Percentiles rank a stretch among this genome's conserved stretches.
These are phyloP conservation scores for Nasonia oneida DNA, from an alignment of 2,888 invertebrate genomes.

Conservation along the genomic window DNA sequence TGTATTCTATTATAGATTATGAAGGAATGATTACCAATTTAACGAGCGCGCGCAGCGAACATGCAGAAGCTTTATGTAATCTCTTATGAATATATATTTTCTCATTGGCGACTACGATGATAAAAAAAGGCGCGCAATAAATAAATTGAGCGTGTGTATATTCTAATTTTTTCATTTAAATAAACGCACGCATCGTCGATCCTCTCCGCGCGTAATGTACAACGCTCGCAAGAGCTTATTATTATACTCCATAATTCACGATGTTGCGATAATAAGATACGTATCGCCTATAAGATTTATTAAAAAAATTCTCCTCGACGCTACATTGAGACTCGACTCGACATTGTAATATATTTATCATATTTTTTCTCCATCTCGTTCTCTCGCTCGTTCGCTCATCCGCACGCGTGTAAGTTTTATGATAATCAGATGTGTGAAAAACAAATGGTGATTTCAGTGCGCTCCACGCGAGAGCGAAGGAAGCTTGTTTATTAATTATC, in stretches of 20 bases:
- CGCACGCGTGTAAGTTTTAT: constrained; percentile 34
- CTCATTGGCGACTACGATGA: constrained; percentile 31
- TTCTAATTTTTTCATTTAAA: constrained; percentile 54
- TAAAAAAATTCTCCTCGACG: constrained; percentile 42
- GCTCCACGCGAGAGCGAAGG: not conserved
- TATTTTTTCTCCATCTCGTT: constrained; percentile 44
- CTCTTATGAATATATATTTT: constrained; percentile 39
- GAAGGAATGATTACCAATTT: constrained; percentile 36
- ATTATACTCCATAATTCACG: constrained; percentile 56
- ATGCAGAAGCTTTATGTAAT: constrained; percentile 2
- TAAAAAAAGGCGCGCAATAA: constrained; percentile 41
- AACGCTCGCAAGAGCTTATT: constrained; percentile 40
- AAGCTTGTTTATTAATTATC: constrained; percentile 57
- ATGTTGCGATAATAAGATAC: constrained; percentile 49
- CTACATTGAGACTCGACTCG: not conserved
- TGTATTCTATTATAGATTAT: constrained; percentile 26
- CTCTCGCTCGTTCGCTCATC: not conserved
- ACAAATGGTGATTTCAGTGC: constrained; percentile 56
- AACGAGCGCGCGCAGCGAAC: not conserved
- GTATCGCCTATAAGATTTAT: constrained; percentile 52
- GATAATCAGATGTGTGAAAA: constrained; percentile 59
- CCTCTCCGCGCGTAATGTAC: not conserved
- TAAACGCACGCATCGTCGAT: constrained; percentile 35
- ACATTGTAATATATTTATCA: constrained; percentile 58
- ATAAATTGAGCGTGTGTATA: constrained; percentile 40